Base-by-base conservation (phyloP, 2,113 vertebrate species). In the Gobius niger region DNA sequence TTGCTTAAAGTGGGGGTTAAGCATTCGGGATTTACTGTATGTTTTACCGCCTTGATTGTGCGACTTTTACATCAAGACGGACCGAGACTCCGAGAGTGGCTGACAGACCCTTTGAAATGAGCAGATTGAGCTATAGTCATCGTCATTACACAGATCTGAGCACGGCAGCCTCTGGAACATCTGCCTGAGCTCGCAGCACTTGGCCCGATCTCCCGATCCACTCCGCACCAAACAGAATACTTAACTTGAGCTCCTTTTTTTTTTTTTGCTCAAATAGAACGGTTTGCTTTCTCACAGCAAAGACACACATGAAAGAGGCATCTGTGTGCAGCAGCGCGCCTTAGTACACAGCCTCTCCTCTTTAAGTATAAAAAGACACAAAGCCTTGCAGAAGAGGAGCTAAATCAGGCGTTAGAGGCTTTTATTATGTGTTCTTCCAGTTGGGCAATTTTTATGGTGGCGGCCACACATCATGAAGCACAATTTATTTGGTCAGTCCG, bases 201-300 rank as follows among this genome's bases (percentile, higher is more conserved):
- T 49, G 73, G 70, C 52, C 73, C 7, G 49, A 14, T 68, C 50
- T 57, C n/a, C 69, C 60, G 62, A 41, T 69, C 63, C 72, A 67
- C 47, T 61, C 49, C 16, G 42, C 70, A 76, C 46, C 65, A 85
- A 79, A 88, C 63, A 78, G 77, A 81, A 78, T 82, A 63, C 15
- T n/a, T 54, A 53, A 73, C 44, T 60, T 41, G 13, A 54, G 8
- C 7, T 5, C 7, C 18, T 53, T 53, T 18, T 63, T 64, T 51
- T 14, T 64, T 19, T 24, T 24, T 24, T 3, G 56, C 47, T 24
- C 44, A 68, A 9, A 12, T 40, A 19, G 18, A 71, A 74, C 24
- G 62, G 9, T 47, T 56, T 63, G 51, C 49, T 67, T 74, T 74
- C 15, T 47, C 52, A 46, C 51, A 62, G 46, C 51, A 18, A 9